Conservation (phyloP, 2,113 vertebrate species). For the Vimba vimba region DNA sequence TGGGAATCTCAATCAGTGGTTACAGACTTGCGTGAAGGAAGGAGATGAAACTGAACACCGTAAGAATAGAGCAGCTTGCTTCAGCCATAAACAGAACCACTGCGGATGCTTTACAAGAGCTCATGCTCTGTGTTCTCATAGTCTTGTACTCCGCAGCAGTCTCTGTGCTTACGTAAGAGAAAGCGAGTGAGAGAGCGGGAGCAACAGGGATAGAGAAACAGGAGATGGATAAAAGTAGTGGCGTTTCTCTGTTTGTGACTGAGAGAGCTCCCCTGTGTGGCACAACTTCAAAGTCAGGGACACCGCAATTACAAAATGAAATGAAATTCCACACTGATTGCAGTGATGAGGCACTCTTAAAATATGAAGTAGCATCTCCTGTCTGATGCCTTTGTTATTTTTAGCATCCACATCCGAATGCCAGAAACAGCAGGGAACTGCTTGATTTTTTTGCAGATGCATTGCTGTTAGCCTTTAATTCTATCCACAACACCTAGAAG, state of each 20-base stretch:
- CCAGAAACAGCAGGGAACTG: neutral
- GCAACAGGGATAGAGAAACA: neutral
- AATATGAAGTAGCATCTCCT: slow-evolving; percentile 4
- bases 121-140: neutral
- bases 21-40: neutral
- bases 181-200: neutral
- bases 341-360: slow-evolving; percentile 6
- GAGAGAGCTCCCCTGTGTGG: slow-evolving; percentile 29
- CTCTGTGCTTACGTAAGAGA: slow-evolving; percentile 11
- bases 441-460: neutral
- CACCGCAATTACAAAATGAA: neutral
- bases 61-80: slow-evolving; percentile 11
- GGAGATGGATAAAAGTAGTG: slow-evolving; percentile 10
- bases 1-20: neutral
- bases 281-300: slow-evolving; percentile 31
- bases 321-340: slow-evolving; percentile 24
- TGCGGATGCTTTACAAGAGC: neutral
- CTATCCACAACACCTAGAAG: neutral
- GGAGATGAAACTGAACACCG: neutral
- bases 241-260: neutral
- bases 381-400: slow-evolving; percentile 14
- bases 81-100: neutral
- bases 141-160: neutral
- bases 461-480: neutral
- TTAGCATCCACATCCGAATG: neutral